Evolutionary conservation across 1,140 invertebrate genomes (phyloP).

Genomic region (Subanguina moxae): DNA sequence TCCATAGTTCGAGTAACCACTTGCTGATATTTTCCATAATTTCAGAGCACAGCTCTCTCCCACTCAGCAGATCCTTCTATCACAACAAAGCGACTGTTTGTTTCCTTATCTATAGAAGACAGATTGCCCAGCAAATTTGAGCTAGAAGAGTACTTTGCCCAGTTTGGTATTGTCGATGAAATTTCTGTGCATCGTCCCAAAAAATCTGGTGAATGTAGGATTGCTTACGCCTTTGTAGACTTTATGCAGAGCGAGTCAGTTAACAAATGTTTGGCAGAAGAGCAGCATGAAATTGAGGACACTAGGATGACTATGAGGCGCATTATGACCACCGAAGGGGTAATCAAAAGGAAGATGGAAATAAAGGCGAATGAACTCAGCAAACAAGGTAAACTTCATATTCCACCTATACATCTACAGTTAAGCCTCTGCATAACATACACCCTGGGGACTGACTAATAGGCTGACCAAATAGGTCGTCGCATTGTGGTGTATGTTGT

Average conservation of each 20-base stretch:
- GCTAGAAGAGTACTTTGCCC: neutral
- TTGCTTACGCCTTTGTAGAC: neutral
- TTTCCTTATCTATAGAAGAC: neutral
- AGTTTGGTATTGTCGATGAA: neutral
- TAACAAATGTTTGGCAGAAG: neutral
- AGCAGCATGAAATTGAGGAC: neutral
- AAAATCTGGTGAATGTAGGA: neutral
- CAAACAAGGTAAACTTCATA: too few relatives aligned
- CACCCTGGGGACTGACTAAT: too few relatives aligned
- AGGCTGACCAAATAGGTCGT: too few relatives aligned
- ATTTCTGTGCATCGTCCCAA: neutral
- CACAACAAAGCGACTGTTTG: neutral
- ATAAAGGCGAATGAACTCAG: neutral
- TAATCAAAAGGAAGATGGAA: neutral
- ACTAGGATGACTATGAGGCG: neutral
- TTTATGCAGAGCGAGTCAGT: neutral
- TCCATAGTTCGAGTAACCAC: neutral
- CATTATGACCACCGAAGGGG: neutral
- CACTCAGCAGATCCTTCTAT: neutral
- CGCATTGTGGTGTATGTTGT: too few relatives aligned
- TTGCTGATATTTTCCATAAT: neutral
- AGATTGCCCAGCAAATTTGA: neutral
- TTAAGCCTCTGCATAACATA: too few relatives aligned
- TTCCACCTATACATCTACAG: too few relatives aligned
- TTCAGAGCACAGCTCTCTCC: neutral